Evolutionary conservation across 2,888 invertebrate genomes (phyloP).

Genomic region (Arctia plantaginis): DNA sequence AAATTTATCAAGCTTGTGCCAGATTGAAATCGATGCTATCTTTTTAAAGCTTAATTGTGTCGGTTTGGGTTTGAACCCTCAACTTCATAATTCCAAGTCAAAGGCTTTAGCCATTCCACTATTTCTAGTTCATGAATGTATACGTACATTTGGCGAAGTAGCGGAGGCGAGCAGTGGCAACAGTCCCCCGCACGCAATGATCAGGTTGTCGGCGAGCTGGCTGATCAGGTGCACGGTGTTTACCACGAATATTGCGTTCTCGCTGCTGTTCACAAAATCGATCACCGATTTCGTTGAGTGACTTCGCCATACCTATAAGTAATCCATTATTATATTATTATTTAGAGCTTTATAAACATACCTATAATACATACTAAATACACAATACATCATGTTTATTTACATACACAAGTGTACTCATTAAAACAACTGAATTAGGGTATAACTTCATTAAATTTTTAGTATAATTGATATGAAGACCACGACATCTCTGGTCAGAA

Average conservation of each 20-base stretch:
- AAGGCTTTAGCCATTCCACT: background rate
- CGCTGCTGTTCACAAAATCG: constrained; percentile 99
- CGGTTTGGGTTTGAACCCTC: background rate
- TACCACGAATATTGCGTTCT: constrained; percentile 99
- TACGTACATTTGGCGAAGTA: constrained; percentile 97
- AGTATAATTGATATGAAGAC: too few species aligned
- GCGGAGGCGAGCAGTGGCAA: constrained; percentile 98
- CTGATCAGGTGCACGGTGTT: constrained; percentile 99
- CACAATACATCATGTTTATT: too few species aligned
- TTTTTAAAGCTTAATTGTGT: background rate
- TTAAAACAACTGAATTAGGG: too few species aligned
- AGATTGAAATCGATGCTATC: background rate
- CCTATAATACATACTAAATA: background rate
- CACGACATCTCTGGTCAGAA: too few species aligned
- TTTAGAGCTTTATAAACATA: background rate
- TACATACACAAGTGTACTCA: too few species aligned
- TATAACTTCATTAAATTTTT: too few species aligned
- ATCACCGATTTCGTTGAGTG: constrained; percentile 98
- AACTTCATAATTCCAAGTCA: background rate
- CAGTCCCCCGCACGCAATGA: constrained; percentile 99
- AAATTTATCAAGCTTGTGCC: too few species aligned
- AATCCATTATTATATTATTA: background rate
- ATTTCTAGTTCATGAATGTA: background rate
- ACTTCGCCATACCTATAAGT: constrained; percentile 89
- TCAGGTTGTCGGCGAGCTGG: constrained; percentile 99